Conservation (phyloP, 2,797 vertebrate genomes). For the Nyctibius grandis region DNA sequence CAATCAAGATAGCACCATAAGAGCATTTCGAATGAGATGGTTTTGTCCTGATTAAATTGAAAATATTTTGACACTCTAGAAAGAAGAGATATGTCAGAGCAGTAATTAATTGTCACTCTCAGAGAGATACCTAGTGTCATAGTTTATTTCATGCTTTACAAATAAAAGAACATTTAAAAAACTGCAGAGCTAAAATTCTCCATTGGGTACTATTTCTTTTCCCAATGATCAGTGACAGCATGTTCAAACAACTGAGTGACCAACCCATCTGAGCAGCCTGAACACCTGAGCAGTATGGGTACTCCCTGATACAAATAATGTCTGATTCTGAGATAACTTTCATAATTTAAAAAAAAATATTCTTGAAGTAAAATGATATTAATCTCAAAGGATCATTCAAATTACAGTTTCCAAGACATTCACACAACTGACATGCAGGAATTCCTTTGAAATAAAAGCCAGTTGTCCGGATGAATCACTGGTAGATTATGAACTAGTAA, state of each 20-base stretch:
- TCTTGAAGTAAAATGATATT: background rate
- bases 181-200: background rate
- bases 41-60: background rate
- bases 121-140: background rate
- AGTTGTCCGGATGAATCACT: background rate
- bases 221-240: background rate
- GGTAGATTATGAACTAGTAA: background rate
- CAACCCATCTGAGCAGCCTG: background rate
- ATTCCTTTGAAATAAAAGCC: background rate
- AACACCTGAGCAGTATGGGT: background rate
- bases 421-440: background rate
- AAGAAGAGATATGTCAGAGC: background rate
- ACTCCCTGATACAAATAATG: background rate
- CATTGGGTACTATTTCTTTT: background rate
- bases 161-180: background rate
- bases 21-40: background rate
- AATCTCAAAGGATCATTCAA: background rate
- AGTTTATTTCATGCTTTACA: background rate
- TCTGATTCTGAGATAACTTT: background rate
- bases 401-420: background rate
- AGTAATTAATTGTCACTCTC: background rate
- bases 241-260: background rate
- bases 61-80: constrained; percentile 15
- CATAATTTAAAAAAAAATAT: background rate
- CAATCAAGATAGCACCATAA: background rate